Percentiles rank a stretch among this genome's conserved stretches.
These are phyloP conservation scores for Tetramorium simillimum DNA, from an alignment of 1,140 invertebrate species.

Conservation along the genomic window DNA sequence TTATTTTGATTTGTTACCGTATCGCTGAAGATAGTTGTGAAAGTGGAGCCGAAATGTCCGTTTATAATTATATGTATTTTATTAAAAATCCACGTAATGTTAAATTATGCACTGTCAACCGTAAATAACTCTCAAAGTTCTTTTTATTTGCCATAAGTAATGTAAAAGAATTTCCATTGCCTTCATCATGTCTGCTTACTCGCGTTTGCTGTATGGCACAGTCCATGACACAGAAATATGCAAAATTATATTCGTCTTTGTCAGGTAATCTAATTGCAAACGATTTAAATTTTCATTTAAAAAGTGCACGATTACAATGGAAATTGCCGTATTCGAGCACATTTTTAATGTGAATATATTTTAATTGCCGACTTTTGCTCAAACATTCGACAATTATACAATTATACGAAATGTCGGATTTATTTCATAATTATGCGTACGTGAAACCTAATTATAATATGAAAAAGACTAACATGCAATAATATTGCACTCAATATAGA, in stretches of 20 bases:
- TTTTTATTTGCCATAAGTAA: neutral
- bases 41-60: too few species aligned
- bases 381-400: constrained; percentile 19
- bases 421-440: neutral
- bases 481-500: neutral
- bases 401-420: neutral
- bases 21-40: too few species aligned
- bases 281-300: constrained; percentile 52
- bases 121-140: too few species aligned
- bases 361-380: constrained; percentile 21
- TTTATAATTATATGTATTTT: too few species aligned
- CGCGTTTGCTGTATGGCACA: neutral
- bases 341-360: constrained; percentile 2
- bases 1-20: too few species aligned
- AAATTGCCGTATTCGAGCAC: neutral
- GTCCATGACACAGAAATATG: neutral
- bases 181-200: constrained; percentile 34
- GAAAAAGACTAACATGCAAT: neutral
- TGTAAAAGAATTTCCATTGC: constrained; percentile 22
- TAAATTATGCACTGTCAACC: too few species aligned
- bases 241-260: constrained; percentile 20
- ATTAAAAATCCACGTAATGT: too few species aligned
- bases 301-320: neutral
- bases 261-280: neutral
- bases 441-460: neutral